These are phyloP conservation scores for Geophilus truncorum DNA, from an alignment of 2,888 invertebrate species.

Conservation along the genomic window DNA sequence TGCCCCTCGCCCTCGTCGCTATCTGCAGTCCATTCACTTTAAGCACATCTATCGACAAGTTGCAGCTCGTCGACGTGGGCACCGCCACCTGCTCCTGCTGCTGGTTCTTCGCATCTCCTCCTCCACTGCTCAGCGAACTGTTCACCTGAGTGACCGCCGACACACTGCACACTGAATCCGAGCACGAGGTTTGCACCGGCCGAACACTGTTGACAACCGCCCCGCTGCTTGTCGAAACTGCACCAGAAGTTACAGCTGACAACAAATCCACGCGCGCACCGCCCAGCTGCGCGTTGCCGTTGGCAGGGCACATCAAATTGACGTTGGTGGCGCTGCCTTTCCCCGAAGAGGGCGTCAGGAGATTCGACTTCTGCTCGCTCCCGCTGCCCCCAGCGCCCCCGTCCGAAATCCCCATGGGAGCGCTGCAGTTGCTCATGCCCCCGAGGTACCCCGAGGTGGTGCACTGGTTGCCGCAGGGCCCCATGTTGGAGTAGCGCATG, in stretches of 20 bases:
- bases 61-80: neutral
- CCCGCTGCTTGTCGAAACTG: neutral
- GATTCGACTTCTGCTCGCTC: neutral
- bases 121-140: neutral
- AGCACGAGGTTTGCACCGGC: neutral
- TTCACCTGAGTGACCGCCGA: neutral
- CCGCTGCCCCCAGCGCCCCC: neutral
- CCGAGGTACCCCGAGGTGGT: conserved; percentile 13
- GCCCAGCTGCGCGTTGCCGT: neutral
- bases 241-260: neutral
- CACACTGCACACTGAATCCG: neutral
- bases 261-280: neutral
- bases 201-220: neutral
- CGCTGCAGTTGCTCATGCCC: conserved; percentile 7
- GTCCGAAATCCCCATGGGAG: neutral
- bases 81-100: neutral
- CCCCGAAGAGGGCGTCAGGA: neutral
- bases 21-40: conserved; percentile 1
- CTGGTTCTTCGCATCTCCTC: neutral
- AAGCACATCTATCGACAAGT: neutral
- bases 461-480: conserved; percentile 26
- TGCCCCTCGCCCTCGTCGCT: neutral
- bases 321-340: neutral
- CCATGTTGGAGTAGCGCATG: conserved; percentile 31
- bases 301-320: neutral